A percentile compares a stretch with the other conserved stretches of the same genome.
phyloP scores from a whole-genome alignment of 2,797 vertebrate genomes.

The Argentina silus region DNA sequence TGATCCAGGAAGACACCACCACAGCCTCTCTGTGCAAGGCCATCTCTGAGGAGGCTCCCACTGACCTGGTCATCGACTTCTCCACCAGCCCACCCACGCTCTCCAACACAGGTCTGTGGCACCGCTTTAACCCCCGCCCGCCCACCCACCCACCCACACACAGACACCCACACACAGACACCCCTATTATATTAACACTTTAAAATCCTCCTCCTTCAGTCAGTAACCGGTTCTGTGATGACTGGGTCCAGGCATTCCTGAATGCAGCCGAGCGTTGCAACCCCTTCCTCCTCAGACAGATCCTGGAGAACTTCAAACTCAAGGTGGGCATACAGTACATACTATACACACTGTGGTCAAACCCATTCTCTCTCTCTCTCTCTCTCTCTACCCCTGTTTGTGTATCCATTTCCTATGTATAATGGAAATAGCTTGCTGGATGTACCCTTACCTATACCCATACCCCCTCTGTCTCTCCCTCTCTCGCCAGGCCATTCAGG shows the following conservation, averaged over 20 bases:
- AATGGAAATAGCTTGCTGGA: neutral
- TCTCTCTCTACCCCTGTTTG: neutral
- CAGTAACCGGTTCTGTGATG: conserved; percentile 94
- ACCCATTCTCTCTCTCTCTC: neutral
- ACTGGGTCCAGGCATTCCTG: conserved; percentile 93
- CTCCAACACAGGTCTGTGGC: conserved; percentile 81
- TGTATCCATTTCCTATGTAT: neutral
- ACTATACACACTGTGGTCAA: neutral
- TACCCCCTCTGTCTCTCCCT: neutral
- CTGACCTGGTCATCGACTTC: conserved; percentile 84
- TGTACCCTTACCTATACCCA: neutral
- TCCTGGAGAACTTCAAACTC: conserved; percentile 98
- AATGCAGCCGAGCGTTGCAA: conserved; percentile 88
- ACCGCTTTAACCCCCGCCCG: conserved; percentile 68
- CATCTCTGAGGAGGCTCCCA: conserved; percentile 81
- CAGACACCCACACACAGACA: neutral
- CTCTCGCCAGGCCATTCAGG: conserved; percentile 90
- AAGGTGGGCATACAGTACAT: conserved; percentile 80
- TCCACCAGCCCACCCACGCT: conserved; percentile 80
- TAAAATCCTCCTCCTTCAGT: conserved; percentile 71
- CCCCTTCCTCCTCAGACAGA: conserved; percentile 93
- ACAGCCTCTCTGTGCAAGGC: conserved; percentile 86
- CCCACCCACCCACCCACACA: conserved; percentile 1
- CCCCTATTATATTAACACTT: neutral
- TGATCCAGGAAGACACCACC: conserved; percentile 90